phyloP scores from a whole-genome alignment of 2,797 vertebrate species.

The Eleutherodactylus coqui region DNA sequence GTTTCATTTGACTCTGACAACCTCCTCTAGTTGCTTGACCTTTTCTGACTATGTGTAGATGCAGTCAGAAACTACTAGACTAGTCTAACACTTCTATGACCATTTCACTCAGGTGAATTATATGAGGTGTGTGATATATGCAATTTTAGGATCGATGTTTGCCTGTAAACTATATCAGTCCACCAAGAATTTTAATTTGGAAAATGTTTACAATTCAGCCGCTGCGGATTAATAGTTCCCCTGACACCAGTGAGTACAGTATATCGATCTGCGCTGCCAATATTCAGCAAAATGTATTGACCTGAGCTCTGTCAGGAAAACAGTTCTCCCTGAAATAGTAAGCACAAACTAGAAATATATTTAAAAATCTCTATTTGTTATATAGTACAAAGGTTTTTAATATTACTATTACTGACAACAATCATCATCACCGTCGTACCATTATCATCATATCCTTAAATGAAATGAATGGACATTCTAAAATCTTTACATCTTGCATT shows the following conservation, averaged over 20 bases:
- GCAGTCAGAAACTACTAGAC: neutral
- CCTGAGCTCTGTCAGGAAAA: neutral
- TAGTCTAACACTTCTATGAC: neutral
- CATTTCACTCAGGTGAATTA: neutral
- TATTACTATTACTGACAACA: neutral
- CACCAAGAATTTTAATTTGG: neutral
- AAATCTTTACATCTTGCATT: neutral
- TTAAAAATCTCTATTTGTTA: neutral
- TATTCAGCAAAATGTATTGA: neutral
- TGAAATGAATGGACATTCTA: neutral
- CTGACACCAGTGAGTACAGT: neutral
- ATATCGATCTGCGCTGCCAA: neutral
- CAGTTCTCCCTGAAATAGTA: neutral
- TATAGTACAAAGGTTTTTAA: no score
- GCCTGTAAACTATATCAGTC: neutral
- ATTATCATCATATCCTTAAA: no score
- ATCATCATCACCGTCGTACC: neutral
- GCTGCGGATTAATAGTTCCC: neutral
- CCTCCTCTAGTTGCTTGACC: no score
- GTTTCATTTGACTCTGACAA: no score
- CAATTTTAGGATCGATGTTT: slow-evolving; percentile 9
- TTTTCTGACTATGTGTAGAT: no score
- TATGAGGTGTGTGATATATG: neutral
- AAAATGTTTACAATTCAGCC: neutral
- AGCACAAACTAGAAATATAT: neutral